Percentiles rank a stretch among this genome's conserved stretches.
Conservation (phyloP, 2,797 vertebrate genomes). For the Dipus sagitta region DNA sequence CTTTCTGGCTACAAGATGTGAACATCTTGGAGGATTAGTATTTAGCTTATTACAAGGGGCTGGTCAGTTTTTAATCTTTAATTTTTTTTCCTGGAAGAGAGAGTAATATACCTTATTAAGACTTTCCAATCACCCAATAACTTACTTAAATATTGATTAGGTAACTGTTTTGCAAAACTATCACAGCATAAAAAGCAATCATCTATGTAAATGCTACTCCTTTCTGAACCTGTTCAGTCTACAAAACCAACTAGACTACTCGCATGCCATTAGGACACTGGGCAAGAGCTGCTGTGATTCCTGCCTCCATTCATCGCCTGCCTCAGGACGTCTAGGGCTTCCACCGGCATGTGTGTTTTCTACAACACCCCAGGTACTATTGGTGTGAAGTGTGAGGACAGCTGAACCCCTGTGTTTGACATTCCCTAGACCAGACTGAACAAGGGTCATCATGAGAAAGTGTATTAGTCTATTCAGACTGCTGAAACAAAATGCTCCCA, state of each 20-base stretch:
- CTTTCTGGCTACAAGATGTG: not conserved
- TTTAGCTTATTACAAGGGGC: not conserved
- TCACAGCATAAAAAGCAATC: not conserved
- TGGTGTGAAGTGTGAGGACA: not conserved
- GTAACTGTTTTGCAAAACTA: not conserved
- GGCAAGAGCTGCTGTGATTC: not conserved
- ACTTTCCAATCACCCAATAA: conserved; percentile 1
- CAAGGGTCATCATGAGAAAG: not conserved
- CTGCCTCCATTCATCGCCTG: not conserved
- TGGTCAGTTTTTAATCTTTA: not conserved
- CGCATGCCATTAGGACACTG: not conserved
- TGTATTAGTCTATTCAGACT: not conserved
- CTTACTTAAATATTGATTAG: not conserved
- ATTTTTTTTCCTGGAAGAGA: not conserved
- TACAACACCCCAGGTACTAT: not conserved
- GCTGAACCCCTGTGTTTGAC: not conserved
- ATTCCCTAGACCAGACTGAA: not conserved
- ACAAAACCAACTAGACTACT: too few species aligned
- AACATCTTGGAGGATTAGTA: not conserved
- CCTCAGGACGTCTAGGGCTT: not conserved
- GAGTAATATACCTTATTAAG: not conserved
- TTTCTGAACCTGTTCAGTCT: not conserved
- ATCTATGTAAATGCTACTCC: not conserved
- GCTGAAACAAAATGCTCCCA: not conserved
- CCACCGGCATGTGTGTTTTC: not conserved